Percentiles rank a stretch among this genome's conserved stretches.
Evolutionary conservation across 2,888 invertebrate species (phyloP).

Genomic region (Timema cristinae): DNA sequence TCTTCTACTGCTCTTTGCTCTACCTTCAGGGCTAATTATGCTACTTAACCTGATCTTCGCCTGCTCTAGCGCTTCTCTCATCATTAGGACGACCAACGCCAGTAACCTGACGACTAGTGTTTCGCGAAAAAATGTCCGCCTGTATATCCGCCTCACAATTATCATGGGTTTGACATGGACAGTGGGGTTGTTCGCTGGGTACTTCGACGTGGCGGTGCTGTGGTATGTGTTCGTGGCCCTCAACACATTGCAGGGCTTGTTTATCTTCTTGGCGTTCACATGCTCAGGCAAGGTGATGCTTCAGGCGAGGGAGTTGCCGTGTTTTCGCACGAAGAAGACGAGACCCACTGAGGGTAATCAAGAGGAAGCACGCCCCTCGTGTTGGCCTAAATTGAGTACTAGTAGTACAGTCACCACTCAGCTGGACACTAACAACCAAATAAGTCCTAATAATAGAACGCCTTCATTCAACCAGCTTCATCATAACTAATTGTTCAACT

Average conservation of each 20-base stretch:
- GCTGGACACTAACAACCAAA: not conserved
- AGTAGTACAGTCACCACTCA: not conserved
- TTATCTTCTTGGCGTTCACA: slow-evolving; percentile 48
- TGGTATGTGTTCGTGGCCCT: slow-evolving; percentile 44
- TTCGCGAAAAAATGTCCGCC: slow-evolving; percentile 40
- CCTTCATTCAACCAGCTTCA: too few species aligned
- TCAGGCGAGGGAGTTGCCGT: not conserved
- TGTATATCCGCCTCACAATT: slow-evolving; percentile 46
- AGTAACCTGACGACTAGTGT: slow-evolving; percentile 32
- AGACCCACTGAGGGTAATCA: too few species aligned
- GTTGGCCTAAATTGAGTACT: not conserved
- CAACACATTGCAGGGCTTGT: slow-evolving; percentile 48
- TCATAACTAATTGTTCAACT: too few species aligned
- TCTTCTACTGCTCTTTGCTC: slow-evolving; percentile 48
- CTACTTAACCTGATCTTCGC: slow-evolving; percentile 45
- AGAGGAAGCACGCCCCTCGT: not conserved
- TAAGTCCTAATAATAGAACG: too few species aligned
- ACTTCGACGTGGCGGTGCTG: slow-evolving; percentile 39
- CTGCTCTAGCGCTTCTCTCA: slow-evolving; percentile 40
- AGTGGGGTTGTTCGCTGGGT: slow-evolving; percentile 45
- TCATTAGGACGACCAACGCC: slow-evolving; percentile 44
- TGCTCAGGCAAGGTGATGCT: slow-evolving; percentile 45
- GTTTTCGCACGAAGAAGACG: not conserved
- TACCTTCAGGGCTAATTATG: slow-evolving; percentile 46
- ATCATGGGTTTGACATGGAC: slow-evolving; percentile 50